Evolutionary conservation across 2,888 invertebrate genomes (phyloP), one percentile per base, ranked within the genome.

Genomic region (Marasmarcha lunaedactyla): DNA sequence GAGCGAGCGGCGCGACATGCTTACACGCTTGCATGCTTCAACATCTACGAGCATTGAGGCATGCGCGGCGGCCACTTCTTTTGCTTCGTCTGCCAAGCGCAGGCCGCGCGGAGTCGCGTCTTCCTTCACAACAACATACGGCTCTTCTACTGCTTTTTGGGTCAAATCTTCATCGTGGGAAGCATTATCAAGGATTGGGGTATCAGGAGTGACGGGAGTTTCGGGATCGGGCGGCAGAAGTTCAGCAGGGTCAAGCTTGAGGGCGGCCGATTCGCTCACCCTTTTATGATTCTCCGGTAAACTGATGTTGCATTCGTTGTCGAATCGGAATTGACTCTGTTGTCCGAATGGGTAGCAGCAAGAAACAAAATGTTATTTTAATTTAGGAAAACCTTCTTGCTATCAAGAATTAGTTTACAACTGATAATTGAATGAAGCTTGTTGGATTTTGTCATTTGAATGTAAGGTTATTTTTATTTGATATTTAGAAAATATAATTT

Each of bases 311-410:
- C 96, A 97, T 89, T 98, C 99, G 87, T 97, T 98, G 88, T 98
- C 98, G 87, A 98, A 98, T 78, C 98, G 93, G 88, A 98, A 99
- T 86, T 98, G 98, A 88, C 97, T 97, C 97, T 98, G 90, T 20
- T 20, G 20, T 64, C 76, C 69, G 72, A 71, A 57, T 44, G 60
- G 72, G 65, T 54, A 66, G 77, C 73, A 60, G 77, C 73, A 60
- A 59, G 67, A 67, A 72, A 71, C 47, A 73, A 62, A 61, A 43
- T 53, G 42, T 55, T 44, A 50, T 26, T 43, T 13, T n/a, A n/a
- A n/a, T n/a, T n/a, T n/a, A n/a, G n/a, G 35, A n/a, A n/a, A n/a
- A n/a, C n/a, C n/a, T n/a, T n/a, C n/a, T n/a, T n/a, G n/a, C n/a
- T n/a, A n/a, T n/a, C n/a, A n/a, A n/a, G n/a, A n/a, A n/a, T n/a